Conservation (phyloP, 1,140 invertebrate species). For the Drosophila ohnishii region DNA sequence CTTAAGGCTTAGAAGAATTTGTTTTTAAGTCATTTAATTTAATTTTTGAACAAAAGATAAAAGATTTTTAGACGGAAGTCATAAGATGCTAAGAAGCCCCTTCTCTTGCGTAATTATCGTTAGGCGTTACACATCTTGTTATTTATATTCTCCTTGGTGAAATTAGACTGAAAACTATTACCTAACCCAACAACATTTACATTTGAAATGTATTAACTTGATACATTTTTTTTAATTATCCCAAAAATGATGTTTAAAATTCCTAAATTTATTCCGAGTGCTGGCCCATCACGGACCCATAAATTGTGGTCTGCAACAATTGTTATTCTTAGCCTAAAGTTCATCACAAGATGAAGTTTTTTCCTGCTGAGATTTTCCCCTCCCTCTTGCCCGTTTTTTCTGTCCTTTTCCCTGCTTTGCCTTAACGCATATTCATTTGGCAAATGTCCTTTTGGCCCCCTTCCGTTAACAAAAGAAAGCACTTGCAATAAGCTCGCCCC, state of each 20-base stretch:
- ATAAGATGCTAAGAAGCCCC: no score
- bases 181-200: not conserved
- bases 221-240: no score
- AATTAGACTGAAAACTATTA: not conserved
- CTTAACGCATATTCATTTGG: slow-evolving; percentile 69
- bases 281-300: slow-evolving; percentile 45
- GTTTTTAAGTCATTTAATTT: no score
- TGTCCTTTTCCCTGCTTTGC: slow-evolving; percentile 2
- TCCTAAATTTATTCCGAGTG: not conserved
- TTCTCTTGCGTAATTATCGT: no score
- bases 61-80: no score
- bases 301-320: slow-evolving; percentile 63
- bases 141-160: no score
- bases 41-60: no score
- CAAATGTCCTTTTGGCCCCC: slow-evolving; percentile 57
- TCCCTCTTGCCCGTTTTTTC: not conserved
- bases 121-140: no score
- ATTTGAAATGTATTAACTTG: not conserved
- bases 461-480: slow-evolving; percentile 53
- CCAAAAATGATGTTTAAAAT: not conserved
- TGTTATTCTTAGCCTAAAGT: slow-evolving; percentile 64
- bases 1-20: not conserved
- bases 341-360: slow-evolving; percentile 32
- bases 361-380: slow-evolving; percentile 8
- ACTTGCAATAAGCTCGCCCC: slow-evolving; percentile 59